These are phyloP conservation scores for Thymelicus lineola DNA, from an alignment of 2,888 invertebrate species.

Conservation along the genomic window DNA sequence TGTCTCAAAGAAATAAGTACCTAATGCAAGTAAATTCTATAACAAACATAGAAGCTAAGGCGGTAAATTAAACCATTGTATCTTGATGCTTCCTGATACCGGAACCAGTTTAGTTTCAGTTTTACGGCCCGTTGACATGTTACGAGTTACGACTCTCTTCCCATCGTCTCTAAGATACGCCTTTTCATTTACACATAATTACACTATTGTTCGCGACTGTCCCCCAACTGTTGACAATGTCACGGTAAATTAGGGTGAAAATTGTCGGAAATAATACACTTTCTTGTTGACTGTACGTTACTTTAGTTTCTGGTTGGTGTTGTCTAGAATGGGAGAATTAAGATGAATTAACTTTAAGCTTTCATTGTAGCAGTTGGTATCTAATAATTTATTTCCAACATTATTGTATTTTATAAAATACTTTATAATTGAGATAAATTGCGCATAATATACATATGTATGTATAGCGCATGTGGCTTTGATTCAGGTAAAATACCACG, in stretches of 20 bases:
- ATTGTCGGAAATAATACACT: slow-evolving; percentile 34
- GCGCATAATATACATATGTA: not conserved
- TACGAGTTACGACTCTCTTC: slow-evolving; percentile 25
- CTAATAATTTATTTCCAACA: too few relatives aligned
- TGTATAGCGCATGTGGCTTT: slow-evolving; percentile 7
- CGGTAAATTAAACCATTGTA: not conserved
- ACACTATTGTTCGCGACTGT: slow-evolving; percentile 40
- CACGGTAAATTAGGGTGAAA: slow-evolving; percentile 37
- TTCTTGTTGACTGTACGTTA: slow-evolving; percentile 5
- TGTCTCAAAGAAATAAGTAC: too few relatives aligned
- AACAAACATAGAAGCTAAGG: not conserved
- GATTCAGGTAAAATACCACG: slow-evolving; percentile 5
- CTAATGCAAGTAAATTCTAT: too few relatives aligned
- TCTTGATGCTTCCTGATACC: slow-evolving; percentile 15
- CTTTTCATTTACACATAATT: slow-evolving; percentile 43
- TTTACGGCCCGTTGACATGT: slow-evolving; percentile 37
- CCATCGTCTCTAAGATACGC: slow-evolving; percentile 30
- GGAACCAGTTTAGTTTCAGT: slow-evolving; percentile 7
- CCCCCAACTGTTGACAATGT: slow-evolving; percentile 27
- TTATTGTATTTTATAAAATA: too few relatives aligned
- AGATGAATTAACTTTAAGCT: not conserved
- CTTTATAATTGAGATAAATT: slow-evolving; percentile 46
- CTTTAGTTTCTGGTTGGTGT: too few relatives aligned
- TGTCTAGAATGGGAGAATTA: too few relatives aligned
- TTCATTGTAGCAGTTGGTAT: too few relatives aligned